Evolutionary conservation across 2,888 invertebrate species (phyloP).

Genomic region (Trachelus troglodyta): DNA sequence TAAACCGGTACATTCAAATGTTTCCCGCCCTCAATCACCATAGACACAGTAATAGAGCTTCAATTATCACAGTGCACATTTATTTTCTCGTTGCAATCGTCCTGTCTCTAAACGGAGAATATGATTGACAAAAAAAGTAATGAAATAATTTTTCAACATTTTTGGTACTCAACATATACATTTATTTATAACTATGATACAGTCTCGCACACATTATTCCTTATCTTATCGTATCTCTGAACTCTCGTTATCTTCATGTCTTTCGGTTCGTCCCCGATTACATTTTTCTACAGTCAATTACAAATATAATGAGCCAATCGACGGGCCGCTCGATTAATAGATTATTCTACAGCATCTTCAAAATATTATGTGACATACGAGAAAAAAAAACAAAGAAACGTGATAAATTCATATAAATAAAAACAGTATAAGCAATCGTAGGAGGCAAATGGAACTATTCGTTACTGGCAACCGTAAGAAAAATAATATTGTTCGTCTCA

Average conservation of each 20-base stretch:
- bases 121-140: background rate
- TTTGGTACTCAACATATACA: conserved; percentile 56
- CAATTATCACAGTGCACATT: background rate
- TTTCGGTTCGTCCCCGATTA: conserved; percentile 18
- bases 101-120: background rate
- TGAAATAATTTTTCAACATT: background rate
- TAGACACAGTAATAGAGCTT: background rate
- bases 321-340: conserved; percentile 46
- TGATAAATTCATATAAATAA: background rate
- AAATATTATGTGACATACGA: background rate
- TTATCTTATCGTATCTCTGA: conserved; percentile 39
- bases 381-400: no score
- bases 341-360: conserved; percentile 11
- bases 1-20: no score
- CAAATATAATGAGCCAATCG: conserved; percentile 33
- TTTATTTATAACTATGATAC: conserved; percentile 64
- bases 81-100: background rate
- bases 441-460: background rate
- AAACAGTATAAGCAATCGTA: background rate
- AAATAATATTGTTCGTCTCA: background rate
- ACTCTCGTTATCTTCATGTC: conserved; percentile 41
- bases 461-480: background rate
- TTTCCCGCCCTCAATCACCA: background rate
- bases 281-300: conserved; percentile 6
- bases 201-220: conserved; percentile 58